These are phyloP conservation scores for Carcina quercana DNA, from an alignment of 2,888 invertebrate species.

Conservation along the genomic window DNA sequence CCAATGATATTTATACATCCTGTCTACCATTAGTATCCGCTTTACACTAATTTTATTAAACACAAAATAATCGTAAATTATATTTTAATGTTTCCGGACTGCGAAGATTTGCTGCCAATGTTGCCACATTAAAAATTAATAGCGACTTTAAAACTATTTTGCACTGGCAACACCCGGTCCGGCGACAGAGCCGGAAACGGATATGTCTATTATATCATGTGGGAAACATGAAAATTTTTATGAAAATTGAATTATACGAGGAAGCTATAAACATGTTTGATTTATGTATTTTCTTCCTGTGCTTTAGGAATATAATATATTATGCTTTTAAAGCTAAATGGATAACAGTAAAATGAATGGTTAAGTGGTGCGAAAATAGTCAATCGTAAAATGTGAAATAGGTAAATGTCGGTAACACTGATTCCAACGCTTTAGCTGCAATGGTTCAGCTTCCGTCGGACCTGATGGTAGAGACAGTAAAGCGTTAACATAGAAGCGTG, in stretches of 20 bases:
- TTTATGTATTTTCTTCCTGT: constrained; percentile 29
- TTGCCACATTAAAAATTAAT: constrained; percentile 67
- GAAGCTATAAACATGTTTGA: constrained; percentile 54
- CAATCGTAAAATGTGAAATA: too few relatives aligned
- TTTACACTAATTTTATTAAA: constrained; percentile 65
- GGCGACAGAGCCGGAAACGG: constrained; percentile 55
- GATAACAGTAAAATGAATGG: too few relatives aligned
- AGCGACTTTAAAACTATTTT: constrained; percentile 62
- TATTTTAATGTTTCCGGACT: constrained; percentile 68
- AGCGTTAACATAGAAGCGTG: too few relatives aligned
- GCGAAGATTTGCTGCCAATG: constrained; percentile 52
- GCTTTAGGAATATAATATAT: constrained; percentile 8
- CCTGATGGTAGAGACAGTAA: too few relatives aligned
- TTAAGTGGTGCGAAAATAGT: too few relatives aligned
- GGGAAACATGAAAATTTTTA: constrained; percentile 47
- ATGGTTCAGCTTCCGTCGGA: too few relatives aligned
- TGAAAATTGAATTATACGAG: constrained; percentile 50
- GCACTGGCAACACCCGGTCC: constrained; percentile 52
- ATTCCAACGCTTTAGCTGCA: too few relatives aligned
- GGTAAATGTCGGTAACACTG: too few relatives aligned
- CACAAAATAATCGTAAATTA: constrained; percentile 64
- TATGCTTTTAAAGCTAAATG: too few relatives aligned
- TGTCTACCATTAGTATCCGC: constrained; percentile 47
- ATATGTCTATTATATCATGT: constrained; percentile 60
- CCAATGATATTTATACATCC: constrained; percentile 63